A percentile compares a stretch with the other conserved stretches of the same genome.
These are phyloP conservation scores for Ornithorhynchus anatinus DNA, from an alignment of 2,113 vertebrate species.

Conservation along the genomic window DNA sequence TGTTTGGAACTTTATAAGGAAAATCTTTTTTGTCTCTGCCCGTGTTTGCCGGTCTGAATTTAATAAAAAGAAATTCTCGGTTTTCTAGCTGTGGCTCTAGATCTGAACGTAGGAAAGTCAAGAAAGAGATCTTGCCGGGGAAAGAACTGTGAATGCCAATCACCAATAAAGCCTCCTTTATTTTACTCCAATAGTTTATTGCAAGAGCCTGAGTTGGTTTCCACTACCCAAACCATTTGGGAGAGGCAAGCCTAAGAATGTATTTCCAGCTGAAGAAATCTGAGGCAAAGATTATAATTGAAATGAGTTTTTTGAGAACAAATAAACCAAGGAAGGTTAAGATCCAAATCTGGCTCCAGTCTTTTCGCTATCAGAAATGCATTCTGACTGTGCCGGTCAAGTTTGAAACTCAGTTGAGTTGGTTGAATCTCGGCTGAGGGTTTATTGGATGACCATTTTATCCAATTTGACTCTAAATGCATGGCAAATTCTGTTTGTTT, in stretches of 20 bases:
- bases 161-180: background rate
- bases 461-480: conserved; percentile 47
- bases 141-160: background rate
- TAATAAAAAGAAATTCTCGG: too few relatives aligned
- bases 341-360: background rate
- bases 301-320: conserved; percentile 17
- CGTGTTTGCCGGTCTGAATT: too few relatives aligned
- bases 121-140: conserved; percentile 14
- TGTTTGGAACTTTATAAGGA: too few relatives aligned
- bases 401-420: too few relatives aligned
- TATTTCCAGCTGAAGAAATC: background rate
- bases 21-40: too few relatives aligned
- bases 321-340: conserved; percentile 34
- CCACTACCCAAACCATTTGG: background rate
- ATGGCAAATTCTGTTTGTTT: too few relatives aligned
- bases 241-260: background rate
- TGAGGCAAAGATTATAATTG: background rate
- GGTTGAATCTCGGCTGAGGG: too few relatives aligned
- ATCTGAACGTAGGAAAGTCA: background rate
- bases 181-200: background rate
- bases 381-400: background rate
- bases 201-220: background rate
- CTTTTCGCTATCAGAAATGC: conserved; percentile 24
- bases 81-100: background rate
- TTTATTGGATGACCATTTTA: too few relatives aligned